phyloP scores from a whole-genome alignment of 2,113 vertebrate species.

The Gymnorhina tibicen region DNA sequence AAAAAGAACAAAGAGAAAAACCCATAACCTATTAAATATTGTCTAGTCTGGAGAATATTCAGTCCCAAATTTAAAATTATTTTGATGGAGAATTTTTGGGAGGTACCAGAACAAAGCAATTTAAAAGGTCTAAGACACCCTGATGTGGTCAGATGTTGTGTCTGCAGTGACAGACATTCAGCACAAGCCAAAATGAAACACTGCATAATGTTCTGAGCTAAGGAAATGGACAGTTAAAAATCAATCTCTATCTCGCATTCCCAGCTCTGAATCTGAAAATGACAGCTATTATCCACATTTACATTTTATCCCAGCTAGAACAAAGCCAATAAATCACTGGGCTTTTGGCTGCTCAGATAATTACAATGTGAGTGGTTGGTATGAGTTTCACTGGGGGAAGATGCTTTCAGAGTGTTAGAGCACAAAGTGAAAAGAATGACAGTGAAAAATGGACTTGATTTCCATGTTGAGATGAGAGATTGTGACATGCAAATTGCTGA shows the following conservation, averaged over 20 bases:
- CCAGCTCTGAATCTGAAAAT: conserved; percentile 72
- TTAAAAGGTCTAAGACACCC: neutral
- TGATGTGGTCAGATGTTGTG: neutral
- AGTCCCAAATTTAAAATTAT: neutral
- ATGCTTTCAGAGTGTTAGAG: conserved; percentile 21
- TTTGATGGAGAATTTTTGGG: neutral
- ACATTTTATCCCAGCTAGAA: conserved; percentile 76
- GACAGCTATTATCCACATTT: conserved; percentile 80
- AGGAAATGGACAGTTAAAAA: conserved; percentile 66
- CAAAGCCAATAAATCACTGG: conserved; percentile 77
- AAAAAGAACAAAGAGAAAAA: accelerated
- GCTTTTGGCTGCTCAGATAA: conserved; percentile 72
- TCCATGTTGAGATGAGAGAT: conserved; percentile 36
- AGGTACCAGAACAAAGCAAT: neutral
- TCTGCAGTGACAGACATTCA: conserved; percentile 22
- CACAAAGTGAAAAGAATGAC: conserved; percentile 53
- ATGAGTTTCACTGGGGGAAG: conserved; percentile 14
- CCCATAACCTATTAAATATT: neutral
- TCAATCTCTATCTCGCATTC: conserved; percentile 74
- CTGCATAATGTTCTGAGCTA: conserved; percentile 62
- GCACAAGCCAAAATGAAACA: conserved; percentile 47
- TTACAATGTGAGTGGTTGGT: conserved; percentile 61
- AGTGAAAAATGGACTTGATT: conserved; percentile 73
- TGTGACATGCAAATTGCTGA: conserved; percentile 42
- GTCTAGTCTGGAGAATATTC: neutral